A percentile compares a stretch with the other conserved stretches of the same genome.
phyloP scores from a whole-genome alignment of 2,797 vertebrate species.

The Malacoraja senta region DNA sequence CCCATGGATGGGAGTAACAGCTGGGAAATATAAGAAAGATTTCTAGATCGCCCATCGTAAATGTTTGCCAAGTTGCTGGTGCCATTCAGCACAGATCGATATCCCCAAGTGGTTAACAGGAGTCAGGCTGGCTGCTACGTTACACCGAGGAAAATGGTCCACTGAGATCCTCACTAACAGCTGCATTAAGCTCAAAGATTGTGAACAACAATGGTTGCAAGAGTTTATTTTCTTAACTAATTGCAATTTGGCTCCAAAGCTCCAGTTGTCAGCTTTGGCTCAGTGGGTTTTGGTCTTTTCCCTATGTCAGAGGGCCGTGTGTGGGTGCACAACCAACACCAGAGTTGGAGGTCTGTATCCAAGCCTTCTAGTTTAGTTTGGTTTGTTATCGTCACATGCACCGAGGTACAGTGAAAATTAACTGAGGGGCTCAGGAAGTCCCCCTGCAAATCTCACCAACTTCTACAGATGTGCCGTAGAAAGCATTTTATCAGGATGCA shows the following conservation, averaged over 20 bases:
- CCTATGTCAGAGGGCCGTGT: background rate
- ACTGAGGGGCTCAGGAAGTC: no score
- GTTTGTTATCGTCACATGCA: no score
- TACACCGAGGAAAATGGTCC: background rate
- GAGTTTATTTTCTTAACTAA: background rate
- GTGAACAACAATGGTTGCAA: background rate
- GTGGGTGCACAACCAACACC: no score
- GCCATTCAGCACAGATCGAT: background rate
- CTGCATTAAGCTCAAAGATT: background rate
- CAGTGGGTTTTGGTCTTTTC: background rate
- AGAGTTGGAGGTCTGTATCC: no score
- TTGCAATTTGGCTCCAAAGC: background rate
- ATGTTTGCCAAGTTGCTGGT: background rate
- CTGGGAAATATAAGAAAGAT: background rate
- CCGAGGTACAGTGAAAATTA: no score
- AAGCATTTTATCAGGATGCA: no score
- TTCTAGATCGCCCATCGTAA: background rate
- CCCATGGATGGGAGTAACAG: slow-evolving; percentile 11
- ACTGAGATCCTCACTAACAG: background rate
- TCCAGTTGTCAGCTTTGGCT: background rate
- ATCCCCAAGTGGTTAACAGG: background rate
- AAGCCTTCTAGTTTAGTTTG: no score
- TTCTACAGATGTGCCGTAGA: no score
- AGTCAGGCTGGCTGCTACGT: background rate
- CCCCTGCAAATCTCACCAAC: no score